Conservation (phyloP, 2,113 vertebrate genomes). For the Athene noctua region DNA sequence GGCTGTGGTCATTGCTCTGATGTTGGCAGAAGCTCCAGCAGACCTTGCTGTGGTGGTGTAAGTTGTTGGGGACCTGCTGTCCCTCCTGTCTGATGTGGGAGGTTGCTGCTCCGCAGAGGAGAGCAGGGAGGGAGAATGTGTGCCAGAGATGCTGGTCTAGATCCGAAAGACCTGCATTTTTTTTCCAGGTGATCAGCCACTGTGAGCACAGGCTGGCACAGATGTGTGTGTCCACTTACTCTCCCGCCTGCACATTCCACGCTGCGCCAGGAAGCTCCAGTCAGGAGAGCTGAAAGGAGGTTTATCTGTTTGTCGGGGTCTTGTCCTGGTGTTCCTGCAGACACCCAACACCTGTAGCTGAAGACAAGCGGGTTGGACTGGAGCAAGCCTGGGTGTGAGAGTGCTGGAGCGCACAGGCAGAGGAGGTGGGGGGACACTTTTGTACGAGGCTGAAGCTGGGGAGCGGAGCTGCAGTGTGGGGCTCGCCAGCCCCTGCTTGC, state of each 20-base stretch:
- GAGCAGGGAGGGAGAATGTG: rapidly evolving
- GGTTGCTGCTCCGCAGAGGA: neutral
- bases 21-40: neutral
- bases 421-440: neutral
- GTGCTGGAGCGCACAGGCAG: neutral
- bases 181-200: rapidly evolving
- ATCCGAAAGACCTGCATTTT: neutral
- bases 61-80: neutral
- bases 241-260: neutral
- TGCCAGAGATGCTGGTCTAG: neutral
- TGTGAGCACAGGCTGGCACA: neutral
- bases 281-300: neutral
- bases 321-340: neutral
- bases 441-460: neutral
- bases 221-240: rapidly evolving
- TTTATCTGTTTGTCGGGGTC: neutral
- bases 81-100: neutral
- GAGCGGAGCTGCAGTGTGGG: rapidly evolving
- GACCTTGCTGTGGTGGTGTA: neutral
- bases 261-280: rapidly evolving
- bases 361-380: neutral
- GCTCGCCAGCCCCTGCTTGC: neutral
- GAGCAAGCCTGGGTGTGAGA: neutral
- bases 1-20: neutral
- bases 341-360: rapidly evolving